phyloP scores from a whole-genome alignment of 23 tunicate species.

The Oikopleura dioica region DNA sequence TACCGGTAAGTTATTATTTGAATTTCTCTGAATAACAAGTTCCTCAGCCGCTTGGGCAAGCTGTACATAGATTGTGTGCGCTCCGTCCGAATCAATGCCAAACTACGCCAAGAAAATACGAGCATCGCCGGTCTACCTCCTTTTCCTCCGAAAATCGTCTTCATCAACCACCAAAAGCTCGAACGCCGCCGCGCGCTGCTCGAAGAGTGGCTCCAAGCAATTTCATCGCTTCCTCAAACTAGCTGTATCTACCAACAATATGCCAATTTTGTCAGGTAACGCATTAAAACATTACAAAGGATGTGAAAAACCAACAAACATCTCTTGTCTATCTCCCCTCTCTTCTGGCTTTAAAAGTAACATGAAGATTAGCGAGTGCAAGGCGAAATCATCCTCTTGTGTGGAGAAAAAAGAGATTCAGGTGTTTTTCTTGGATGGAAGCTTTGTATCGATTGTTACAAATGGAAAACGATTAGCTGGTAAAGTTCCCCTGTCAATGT shows the following conservation, averaged over 20 bases:
- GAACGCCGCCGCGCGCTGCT: neutral
- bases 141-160: neutral
- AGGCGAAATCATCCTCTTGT: too few relatives aligned
- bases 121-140: neutral
- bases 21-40: neutral
- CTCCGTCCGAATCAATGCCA: neutral
- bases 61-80: slow-evolving; percentile 4
- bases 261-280: neutral
- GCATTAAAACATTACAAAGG: too few relatives aligned
- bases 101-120: neutral
- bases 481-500: too few relatives aligned
- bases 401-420: too few relatives aligned
- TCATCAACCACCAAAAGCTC: neutral
- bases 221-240: neutral
- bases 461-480: too few relatives aligned
- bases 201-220: neutral
- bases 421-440: too few relatives aligned
- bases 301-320: too few relatives aligned
- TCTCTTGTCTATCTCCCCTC: too few relatives aligned
- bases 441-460: too few relatives aligned
- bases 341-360: too few relatives aligned
- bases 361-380: too few relatives aligned
- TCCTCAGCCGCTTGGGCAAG: neutral
- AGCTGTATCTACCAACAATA: neutral
- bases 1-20: neutral